phyloP scores from a whole-genome alignment of 1,140 invertebrate genomes.

The Drosophila trapezifrons region DNA sequence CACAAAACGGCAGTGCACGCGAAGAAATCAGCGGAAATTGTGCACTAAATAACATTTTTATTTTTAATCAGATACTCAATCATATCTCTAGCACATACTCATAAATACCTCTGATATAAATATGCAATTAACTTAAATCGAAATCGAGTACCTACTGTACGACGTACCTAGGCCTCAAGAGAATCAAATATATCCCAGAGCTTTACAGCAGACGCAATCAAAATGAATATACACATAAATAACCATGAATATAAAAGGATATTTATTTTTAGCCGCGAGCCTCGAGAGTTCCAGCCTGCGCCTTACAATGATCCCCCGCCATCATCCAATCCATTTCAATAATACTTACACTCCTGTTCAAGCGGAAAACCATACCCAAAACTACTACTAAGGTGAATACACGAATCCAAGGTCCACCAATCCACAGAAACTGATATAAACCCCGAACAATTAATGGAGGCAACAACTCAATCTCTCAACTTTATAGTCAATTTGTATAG shows the following conservation, averaged over 20 bases:
- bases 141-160: slow-evolving; percentile 60
- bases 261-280: slow-evolving; percentile 18
- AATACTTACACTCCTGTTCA: slow-evolving; percentile 19
- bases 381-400: slow-evolving; percentile 78
- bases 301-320: slow-evolving; percentile 21
- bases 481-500: slow-evolving; percentile 72
- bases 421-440: slow-evolving; percentile 9
- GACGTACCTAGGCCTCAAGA: slow-evolving; percentile 56
- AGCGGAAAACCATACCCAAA: slow-evolving; percentile 40
- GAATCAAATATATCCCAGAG: slow-evolving; percentile 46
- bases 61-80: slow-evolving; percentile 8
- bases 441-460: slow-evolving; percentile 10
- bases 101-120: slow-evolving; percentile 21
- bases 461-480: slow-evolving; percentile 25
- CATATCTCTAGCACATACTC: slow-evolving; percentile 25
- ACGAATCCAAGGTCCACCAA: slow-evolving; percentile 16
- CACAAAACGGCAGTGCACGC: not conserved
- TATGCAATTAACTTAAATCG: slow-evolving; percentile 28
- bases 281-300: slow-evolving; percentile 16
- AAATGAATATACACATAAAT: slow-evolving; percentile 37
- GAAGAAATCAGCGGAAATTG: not conserved
- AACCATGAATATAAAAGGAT: not conserved
- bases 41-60: not conserved
- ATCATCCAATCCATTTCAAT: slow-evolving; percentile 30
- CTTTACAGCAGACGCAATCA: slow-evolving; percentile 53